Base-by-base conservation (phyloP, 1,140 invertebrate genomes). In the Spodoptera litura region DNA sequence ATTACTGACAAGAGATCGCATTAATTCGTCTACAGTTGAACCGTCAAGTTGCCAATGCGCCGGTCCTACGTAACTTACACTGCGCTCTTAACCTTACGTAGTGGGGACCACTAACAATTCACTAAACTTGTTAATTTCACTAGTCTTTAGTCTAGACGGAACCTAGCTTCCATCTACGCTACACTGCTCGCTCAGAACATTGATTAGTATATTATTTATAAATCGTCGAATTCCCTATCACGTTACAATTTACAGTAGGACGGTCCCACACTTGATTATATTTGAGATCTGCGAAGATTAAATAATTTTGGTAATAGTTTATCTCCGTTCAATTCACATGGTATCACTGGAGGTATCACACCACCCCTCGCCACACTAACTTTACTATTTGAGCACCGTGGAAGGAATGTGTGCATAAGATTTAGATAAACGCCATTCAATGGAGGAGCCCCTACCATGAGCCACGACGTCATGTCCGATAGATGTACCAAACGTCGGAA, bases 361-460 rank as follows among this genome's bases (percentile, higher is more conserved):
- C 80, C 80, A 27, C 27, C 64, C 80, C 83, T 78, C 81, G 66
- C 81, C 83, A 81, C 79, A 70, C 77, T 79, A 84, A 84, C 77
- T 79, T 85, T 79, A 80, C 80, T 85, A 85, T 85, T 91, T 93
- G 93, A 94, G 93, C 92, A 94, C 90, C 89, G 89, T 93, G 92
- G 93, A 94, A 94, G 93, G 94, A 94, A 94, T 94, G 89, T 91
- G 92, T 92, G 92, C 91, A 88, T 90, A 87, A 90, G 85, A 89
- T 84, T 86, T 78, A 82, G 80, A 87, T 76, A 75, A 82, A 82
- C 78, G 81, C 83, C 80, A 80, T 73, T 77, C 13, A 76, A 38
- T 55, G 74, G 20, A 56, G 3, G 58, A 56, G 31, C 62, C 52
- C 62, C 62, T 58, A 49, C 61, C 53, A 68, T 66, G 74, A 77